phyloP scores from a whole-genome alignment of 2,888 invertebrate species.

The Ectemnius cavifrons region DNA sequence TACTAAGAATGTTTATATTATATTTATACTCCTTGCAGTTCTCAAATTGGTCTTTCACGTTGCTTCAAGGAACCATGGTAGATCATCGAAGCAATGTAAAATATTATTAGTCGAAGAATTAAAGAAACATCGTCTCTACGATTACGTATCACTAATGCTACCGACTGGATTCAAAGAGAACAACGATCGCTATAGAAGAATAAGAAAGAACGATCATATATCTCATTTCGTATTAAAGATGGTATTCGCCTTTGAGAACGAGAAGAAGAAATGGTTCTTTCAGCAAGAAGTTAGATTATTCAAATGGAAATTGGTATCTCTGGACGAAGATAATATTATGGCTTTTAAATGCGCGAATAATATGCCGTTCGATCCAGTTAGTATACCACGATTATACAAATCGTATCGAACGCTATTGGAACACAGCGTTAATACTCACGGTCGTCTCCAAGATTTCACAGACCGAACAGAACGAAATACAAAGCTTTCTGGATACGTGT shows the following conservation, averaged over 20 bases:
- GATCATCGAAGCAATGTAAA: constrained; percentile 20
- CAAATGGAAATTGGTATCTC: constrained; percentile 84
- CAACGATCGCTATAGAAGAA: constrained; percentile 81
- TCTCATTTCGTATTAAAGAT: constrained; percentile 96
- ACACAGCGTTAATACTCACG: too few species aligned
- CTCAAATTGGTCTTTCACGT: constrained; percentile 33
- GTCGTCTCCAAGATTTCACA: constrained; percentile 79
- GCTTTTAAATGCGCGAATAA: constrained; percentile 84
- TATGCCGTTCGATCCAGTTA: constrained; percentile 82
- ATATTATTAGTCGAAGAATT: constrained; percentile 20
- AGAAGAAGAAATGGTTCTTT: constrained; percentile 92
- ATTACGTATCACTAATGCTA: constrained; percentile 78
- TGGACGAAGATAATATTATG: constrained; percentile 82
- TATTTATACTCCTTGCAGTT: constrained; percentile 31
- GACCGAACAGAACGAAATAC: constrained; percentile 83
- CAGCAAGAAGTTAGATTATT: constrained; percentile 94
- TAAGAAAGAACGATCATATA: constrained; percentile 89
- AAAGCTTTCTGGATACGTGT: constrained; percentile 75
- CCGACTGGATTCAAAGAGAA: constrained; percentile 79
- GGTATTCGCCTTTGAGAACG: constrained; percentile 93
- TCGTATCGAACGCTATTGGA: too few species aligned
- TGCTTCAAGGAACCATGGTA: constrained; percentile 7
- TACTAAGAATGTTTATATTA: neutral
- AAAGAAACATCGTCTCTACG: constrained; percentile 7
- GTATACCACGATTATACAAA: constrained; percentile 27